Conservation (phyloP, 2,113 vertebrate genomes). For the Poicephalus meyeri region DNA sequence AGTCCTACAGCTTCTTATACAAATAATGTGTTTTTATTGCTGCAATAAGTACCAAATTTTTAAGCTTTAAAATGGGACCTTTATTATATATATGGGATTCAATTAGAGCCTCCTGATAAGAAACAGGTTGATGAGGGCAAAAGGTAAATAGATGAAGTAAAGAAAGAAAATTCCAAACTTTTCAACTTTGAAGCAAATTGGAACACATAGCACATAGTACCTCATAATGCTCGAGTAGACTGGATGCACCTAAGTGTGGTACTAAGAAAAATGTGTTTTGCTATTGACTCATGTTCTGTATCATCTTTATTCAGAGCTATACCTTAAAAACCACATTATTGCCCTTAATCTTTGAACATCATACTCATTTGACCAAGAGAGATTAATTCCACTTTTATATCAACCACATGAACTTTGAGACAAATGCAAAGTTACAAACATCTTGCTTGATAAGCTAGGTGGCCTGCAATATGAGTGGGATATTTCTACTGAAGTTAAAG, state of each 20-base stretch:
- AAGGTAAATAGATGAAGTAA: not conserved
- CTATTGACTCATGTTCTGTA: not conserved
- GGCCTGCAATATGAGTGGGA: not conserved
- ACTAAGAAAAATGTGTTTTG: not conserved
- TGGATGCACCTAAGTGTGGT: not conserved
- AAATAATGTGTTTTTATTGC: conserved; percentile 2
- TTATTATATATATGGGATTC: not conserved
- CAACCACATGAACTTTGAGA: not conserved
- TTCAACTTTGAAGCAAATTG: not conserved
- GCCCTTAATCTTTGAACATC: not conserved
- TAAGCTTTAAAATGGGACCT: not conserved
- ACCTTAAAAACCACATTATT: not conserved
- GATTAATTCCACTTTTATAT: not conserved
- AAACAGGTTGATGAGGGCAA: not conserved
- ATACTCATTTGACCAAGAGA: not conserved
- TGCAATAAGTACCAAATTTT: not conserved
- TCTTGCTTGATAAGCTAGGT: not conserved
- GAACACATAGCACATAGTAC: not conserved
- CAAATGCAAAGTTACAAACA: not conserved
- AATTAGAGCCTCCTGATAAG: not conserved
- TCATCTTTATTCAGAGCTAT: not conserved
- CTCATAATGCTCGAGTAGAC: not conserved
- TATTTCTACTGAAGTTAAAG: not conserved
- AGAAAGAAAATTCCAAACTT: not conserved
- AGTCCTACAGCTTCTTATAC: conserved; percentile 30